Evolutionary conservation across 2,888 invertebrate species (phyloP).

Genomic region (Mactromeris polynyma): DNA sequence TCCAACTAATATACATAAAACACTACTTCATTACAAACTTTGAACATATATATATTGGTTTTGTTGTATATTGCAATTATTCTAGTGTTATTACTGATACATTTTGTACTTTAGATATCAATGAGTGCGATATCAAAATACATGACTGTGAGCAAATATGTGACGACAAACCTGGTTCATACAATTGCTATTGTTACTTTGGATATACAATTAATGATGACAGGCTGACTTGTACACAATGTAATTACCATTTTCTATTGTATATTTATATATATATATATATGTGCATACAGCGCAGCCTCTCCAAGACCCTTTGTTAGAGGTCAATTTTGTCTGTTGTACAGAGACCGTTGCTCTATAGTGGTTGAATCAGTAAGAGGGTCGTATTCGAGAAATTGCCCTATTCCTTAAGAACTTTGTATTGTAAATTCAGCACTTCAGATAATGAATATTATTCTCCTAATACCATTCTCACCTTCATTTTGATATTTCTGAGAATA

Average conservation of each 20-base stretch:
- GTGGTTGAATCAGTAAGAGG: no score
- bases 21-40: neutral
- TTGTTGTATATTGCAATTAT: neutral
- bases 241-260: constrained; percentile 39
- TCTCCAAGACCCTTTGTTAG: no score
- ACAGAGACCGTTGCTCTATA: neutral
- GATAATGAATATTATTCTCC: neutral
- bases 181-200: constrained; percentile 52
- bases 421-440: neutral
- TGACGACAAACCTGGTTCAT: constrained; percentile 31
- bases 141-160: constrained; percentile 59
- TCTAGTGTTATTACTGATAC: no score
- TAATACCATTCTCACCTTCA: neutral
- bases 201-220: constrained; percentile 54
- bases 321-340: neutral
- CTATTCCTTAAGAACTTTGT: no score
- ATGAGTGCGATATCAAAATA: constrained; percentile 40
- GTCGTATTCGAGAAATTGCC: no score
- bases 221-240: constrained; percentile 51
- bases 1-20: neutral
- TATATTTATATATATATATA: neutral
- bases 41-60: neutral
- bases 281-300: neutral
- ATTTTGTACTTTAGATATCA: constrained; percentile 46
- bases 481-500: neutral